phyloP scores from a whole-genome alignment of 2,797 vertebrate species.

The Catharus ustulatus region DNA sequence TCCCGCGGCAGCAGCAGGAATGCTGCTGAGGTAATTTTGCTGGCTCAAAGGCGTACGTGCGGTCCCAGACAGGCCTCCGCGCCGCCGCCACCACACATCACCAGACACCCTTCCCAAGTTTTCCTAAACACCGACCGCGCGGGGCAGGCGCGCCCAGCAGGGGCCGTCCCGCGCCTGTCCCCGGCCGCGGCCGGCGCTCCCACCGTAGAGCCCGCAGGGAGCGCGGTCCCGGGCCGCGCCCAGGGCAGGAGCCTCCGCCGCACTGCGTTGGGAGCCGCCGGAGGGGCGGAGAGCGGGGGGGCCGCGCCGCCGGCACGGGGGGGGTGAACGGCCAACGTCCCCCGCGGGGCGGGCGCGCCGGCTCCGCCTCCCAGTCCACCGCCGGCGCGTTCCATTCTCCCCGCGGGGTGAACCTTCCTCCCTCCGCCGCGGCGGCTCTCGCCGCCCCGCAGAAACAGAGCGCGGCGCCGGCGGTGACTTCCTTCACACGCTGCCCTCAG shows the following conservation, averaged over 20 bases:
- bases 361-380: neutral
- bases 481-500: rapidly evolving
- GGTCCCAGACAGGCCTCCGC: neutral
- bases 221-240: neutral
- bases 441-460: neutral
- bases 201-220: rapidly evolving
- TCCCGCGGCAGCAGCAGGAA: neutral
- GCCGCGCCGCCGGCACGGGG: neutral
- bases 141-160: neutral
- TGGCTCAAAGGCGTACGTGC: neutral
- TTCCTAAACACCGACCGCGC: neutral
- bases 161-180: neutral
- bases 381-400: neutral
- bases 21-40: neutral
- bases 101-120: neutral
- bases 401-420: neutral
- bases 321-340: neutral
- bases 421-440: neutral
- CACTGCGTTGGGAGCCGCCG: neutral
- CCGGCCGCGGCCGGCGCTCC: neutral
- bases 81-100: neutral
- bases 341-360: neutral
- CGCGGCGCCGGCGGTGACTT: neutral
- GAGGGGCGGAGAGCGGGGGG: neutral
- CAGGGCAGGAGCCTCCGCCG: neutral